phyloP scores from a whole-genome alignment of 2,888 invertebrate species.

The Thalpophila matura region DNA sequence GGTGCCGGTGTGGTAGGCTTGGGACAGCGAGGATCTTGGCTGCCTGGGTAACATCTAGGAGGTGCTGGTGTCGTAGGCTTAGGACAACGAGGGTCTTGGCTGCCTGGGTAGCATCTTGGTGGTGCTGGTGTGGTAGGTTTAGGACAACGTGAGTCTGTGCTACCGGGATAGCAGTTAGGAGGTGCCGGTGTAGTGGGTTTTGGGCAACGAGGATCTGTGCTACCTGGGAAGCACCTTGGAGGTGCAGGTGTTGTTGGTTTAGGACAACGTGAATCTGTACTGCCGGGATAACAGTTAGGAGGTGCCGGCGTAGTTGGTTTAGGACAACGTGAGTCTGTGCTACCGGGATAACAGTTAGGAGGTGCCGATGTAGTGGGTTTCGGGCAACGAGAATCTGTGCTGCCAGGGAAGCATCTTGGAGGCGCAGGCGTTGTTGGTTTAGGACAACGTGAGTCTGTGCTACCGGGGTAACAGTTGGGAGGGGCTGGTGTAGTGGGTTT shows the following conservation, averaged over 20 bases:
- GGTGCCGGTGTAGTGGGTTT: constrained; percentile 31
- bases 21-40: constrained; percentile 60
- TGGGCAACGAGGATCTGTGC: constrained; percentile 15
- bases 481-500: constrained; percentile 61
- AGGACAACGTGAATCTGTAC: constrained; percentile 70
- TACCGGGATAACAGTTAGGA: constrained; percentile 64
- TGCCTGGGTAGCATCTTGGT: constrained; percentile 63
- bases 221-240: constrained; percentile 19
- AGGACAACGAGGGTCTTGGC: constrained; percentile 68
- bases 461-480: constrained; percentile 70
- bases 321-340: constrained; percentile 70
- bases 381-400: constrained; percentile 14
- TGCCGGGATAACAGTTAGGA: constrained; percentile 70
- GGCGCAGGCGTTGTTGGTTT: constrained; percentile 55
- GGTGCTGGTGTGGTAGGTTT: constrained; percentile 60
- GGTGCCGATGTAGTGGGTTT: constrained; percentile 44
- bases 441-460: constrained; percentile 70
- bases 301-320: constrained; percentile 61
- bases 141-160: constrained; percentile 58
- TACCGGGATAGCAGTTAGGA: constrained; percentile 44
- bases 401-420: constrained; percentile 19
- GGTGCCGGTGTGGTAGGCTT: constrained; percentile 41
- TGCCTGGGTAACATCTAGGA: constrained; percentile 66
- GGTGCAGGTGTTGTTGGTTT: constrained; percentile 55
- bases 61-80: constrained; percentile 64